Conservation (phyloP, 2,113 vertebrate genomes). For the Ciconia boyciana region DNA sequence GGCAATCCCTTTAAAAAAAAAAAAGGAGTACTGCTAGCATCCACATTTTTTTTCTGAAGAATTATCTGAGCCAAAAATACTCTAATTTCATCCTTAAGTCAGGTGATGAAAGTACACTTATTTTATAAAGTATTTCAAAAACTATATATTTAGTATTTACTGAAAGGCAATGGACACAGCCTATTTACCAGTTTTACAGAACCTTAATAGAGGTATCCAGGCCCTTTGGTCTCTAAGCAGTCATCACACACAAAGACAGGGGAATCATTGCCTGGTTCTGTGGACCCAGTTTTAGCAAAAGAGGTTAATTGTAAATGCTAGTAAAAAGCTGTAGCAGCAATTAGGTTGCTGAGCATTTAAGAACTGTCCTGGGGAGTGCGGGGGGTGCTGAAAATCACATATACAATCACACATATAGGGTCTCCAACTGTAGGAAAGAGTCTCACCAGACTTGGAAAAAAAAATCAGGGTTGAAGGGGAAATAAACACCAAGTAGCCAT, state of each 20-base stretch:
- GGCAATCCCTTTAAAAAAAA: not conserved
- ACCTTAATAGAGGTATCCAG: not conserved
- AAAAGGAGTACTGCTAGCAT: not conserved
- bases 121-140: not conserved
- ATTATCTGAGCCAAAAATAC: not conserved
- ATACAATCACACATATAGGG: not conserved
- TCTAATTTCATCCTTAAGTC: not conserved
- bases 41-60: not conserved
- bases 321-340: not conserved
- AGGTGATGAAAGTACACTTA: not conserved
- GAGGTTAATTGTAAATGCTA: not conserved
- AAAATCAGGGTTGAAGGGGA: not conserved
- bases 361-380: not conserved
- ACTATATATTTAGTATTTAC: not conserved
- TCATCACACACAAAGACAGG: not conserved
- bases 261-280: not conserved
- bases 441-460: not conserved
- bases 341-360: not conserved
- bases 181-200: not conserved
- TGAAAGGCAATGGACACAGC: not conserved
- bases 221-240: not conserved
- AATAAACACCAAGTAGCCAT: not conserved
- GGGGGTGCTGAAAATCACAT: not conserved
- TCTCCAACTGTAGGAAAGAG: not conserved
- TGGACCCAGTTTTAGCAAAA: not conserved